Evolutionary conservation across 2,888 invertebrate genomes (phyloP).

Genomic region (Megalurothrips usitatus): DNA sequence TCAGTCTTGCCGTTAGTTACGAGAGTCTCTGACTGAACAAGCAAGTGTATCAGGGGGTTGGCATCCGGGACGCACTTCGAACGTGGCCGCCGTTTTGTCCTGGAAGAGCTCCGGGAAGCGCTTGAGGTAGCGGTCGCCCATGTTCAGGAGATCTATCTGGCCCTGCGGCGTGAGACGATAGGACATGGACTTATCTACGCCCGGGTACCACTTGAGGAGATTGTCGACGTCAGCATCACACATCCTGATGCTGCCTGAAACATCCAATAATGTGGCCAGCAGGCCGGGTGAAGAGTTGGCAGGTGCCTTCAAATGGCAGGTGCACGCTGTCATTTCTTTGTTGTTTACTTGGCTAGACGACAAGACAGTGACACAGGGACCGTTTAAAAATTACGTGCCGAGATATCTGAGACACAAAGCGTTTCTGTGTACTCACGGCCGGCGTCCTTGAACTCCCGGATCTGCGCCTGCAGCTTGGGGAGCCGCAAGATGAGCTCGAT

Average conservation of each 20-base stretch:
- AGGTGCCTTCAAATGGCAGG: not conserved
- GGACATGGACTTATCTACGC: slow-evolving; percentile 35
- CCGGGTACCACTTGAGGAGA: slow-evolving; percentile 39
- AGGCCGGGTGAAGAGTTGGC: not conserved
- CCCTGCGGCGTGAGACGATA: slow-evolving; percentile 38
- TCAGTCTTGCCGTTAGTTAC: too few species aligned
- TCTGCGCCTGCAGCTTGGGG: slow-evolving; percentile 37
- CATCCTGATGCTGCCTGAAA: slow-evolving; percentile 36
- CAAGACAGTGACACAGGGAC: too few species aligned
- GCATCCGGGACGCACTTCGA: not conserved
- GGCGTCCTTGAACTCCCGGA: slow-evolving; percentile 38
- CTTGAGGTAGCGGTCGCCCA: slow-evolving; percentile 37
- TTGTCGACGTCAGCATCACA: slow-evolving; percentile 39
- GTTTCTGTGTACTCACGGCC: slow-evolving; percentile 7
- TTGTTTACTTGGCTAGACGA: too few species aligned
- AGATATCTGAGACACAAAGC: too few species aligned
- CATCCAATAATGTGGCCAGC: not conserved
- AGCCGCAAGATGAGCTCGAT: slow-evolving; percentile 37
- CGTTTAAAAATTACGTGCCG: too few species aligned
- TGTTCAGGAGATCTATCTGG: slow-evolving; percentile 38
- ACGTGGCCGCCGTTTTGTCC: not conserved
- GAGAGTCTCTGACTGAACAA: too few species aligned
- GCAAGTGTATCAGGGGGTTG: not conserved
- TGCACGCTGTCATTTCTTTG: too few species aligned
- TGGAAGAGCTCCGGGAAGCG: slow-evolving; percentile 38